Evolutionary conservation across 2,888 invertebrate genomes (phyloP), one percentile per base, ranked within the genome.

Genomic region (Orthosia gothica): DNA sequence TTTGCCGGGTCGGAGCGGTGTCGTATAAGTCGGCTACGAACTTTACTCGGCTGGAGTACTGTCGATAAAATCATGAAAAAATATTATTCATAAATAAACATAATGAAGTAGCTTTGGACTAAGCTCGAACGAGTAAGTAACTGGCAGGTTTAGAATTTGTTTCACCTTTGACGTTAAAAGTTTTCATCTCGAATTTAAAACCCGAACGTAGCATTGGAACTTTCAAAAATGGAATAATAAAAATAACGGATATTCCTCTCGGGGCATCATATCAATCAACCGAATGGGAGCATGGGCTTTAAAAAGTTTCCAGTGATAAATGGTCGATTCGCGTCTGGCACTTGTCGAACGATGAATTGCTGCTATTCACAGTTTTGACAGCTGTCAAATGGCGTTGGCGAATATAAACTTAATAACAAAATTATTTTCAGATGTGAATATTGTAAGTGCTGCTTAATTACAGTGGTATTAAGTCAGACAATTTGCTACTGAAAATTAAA

Each of bases 301-400:
- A 65, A 80, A 75, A 85, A 84, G 61, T 85, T 83, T 82, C 63
- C 63, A 61, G 32, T 84, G 82, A 80, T 83, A 80, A 84, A 86
- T 85, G 69, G 61, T 70, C 23, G 65, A 58, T 74, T 73, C 82
- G 58, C 74, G 68, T 67, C 77, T 79, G 79, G 66, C 66, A 71
- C 76, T 83, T 79, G 66, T 79, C 76, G 63, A 74, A 73, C 62
- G 68, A 74, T 78, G 61, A 76, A 84, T 84, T 57, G 69, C 71
- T 52, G 40, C 40, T 40, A 62, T 70, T 76, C 70, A 59, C 23
- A 54, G 26, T 40, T 20, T 45, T 4, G 77, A 70, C 52, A 79
- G 54, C 74, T 54, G 61, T 70, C 61, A 76, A 77, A 64, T 63
- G 64, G 55, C 45, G 57, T 50, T 74, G 7, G n/a, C 40, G 45